Evolutionary conservation across 1,140 invertebrate species (phyloP), one percentile per base, ranked within the genome.

Genomic region (Tyrophagus putrescentiae): DNA sequence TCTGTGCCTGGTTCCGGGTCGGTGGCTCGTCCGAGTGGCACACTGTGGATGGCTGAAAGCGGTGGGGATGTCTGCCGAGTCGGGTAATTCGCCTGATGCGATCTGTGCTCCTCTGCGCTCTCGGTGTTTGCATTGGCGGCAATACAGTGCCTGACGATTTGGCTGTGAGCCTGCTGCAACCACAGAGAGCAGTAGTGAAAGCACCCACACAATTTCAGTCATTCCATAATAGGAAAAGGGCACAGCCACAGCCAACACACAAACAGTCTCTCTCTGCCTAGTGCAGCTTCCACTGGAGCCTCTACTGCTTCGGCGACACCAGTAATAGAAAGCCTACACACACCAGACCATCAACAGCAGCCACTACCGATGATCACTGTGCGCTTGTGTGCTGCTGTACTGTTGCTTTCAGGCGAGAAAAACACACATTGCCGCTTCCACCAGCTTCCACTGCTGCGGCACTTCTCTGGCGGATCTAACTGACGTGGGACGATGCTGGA

Each of bases 171-270:
- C 45, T 48, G 45, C 45, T 9, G n/a, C n/a, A n/a, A n/a, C n/a
- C n/a, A n/a, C n/a, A n/a, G n/a, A n/a, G n/a, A n/a, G n/a, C n/a
- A n/a, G n/a, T n/a, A n/a, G n/a, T n/a, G n/a, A 48, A 25, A 48
- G 36, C 45, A 9, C 45, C 45, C 45, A 48, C 45, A 48, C 45
- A 48, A 18, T 48, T 7, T 7, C 45, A 48, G 7, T 48, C 45
- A 48, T 48, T 48, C 45, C 45, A 48, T 48, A 48, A 48, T 48
- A 48, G 45, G 45, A 48, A 48, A 48, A 48, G 45, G 45, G 45
- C 45, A 48, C 45, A 48, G 36, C 36, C 13, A n/a, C n/a, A n/a
- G n/a, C n/a, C n/a, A n/a, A n/a, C n/a, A n/a, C n/a, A n/a, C n/a
- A n/a, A n/a, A n/a, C n/a, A n/a, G n/a, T n/a, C n/a, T n/a, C n/a